phyloP scores from a whole-genome alignment of 2,797 vertebrate genomes.

The Girardinus metallicus region DNA sequence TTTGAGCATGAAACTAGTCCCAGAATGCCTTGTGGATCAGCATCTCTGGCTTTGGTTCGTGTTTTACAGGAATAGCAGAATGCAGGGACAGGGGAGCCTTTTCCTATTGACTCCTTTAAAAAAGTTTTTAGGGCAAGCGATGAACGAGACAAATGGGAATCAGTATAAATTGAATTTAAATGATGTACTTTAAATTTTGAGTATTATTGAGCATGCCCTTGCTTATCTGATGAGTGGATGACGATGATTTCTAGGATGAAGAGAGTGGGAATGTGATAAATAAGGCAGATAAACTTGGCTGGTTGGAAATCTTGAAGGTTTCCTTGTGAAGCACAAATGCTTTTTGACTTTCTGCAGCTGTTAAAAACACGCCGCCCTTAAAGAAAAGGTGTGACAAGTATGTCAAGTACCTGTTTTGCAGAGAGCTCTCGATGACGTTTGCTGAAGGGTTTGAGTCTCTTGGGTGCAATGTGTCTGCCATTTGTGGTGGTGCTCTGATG shows the following conservation, averaged over 20 bases:
- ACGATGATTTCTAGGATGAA: slow-evolving; percentile 36
- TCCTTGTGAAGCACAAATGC: slow-evolving; percentile 47
- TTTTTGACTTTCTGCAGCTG: slow-evolving; percentile 9
- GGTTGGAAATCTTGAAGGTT: slow-evolving; percentile 49
- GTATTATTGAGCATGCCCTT: slow-evolving; percentile 31
- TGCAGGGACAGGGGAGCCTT: slow-evolving; percentile 18
- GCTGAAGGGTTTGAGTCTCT: neutral
- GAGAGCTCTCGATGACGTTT: slow-evolving; percentile 42
- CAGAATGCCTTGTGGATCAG: slow-evolving; percentile 67
- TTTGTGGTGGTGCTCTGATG: neutral
- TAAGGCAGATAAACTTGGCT: slow-evolving; percentile 64
- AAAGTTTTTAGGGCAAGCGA: slow-evolving; percentile 15
- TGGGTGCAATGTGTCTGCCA: neutral
- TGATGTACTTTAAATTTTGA: slow-evolving; percentile 37
- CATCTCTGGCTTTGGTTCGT: slow-evolving; percentile 51
- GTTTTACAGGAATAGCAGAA: slow-evolving; percentile 59
- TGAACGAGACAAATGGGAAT: slow-evolving; percentile 20
- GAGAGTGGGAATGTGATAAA: slow-evolving; percentile 45
- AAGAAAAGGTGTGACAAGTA: slow-evolving; percentile 45
- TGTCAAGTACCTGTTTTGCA: slow-evolving; percentile 53
- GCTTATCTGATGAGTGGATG: slow-evolving; percentile 42
- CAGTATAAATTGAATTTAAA: slow-evolving; percentile 15
- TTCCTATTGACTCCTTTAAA: slow-evolving; percentile 24
- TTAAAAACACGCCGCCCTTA: slow-evolving; percentile 26
- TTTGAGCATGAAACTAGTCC: slow-evolving; percentile 80